These are phyloP conservation scores for Oncopeltus fasciatus DNA, from an alignment of 1,140 invertebrate genomes.

Conservation along the genomic window DNA sequence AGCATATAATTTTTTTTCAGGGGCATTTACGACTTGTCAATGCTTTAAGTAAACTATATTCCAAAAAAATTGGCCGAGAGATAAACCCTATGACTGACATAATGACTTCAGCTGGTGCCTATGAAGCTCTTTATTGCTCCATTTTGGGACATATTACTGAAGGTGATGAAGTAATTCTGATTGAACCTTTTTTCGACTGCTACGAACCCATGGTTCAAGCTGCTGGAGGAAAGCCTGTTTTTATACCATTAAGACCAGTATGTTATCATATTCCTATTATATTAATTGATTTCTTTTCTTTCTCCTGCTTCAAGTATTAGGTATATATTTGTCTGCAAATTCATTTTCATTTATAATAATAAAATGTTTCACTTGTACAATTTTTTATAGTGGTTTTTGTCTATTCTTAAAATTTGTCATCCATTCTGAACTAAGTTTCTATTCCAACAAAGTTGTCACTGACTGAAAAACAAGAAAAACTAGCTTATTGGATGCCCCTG, in stretches of 20 bases:
- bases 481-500: too few relatives aligned
- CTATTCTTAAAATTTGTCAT: too few relatives aligned
- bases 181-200: conserved; percentile 97
- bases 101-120: conserved; percentile 80
- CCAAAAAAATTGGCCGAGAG: conserved; percentile 51
- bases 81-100: conserved; percentile 75
- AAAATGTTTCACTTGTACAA: too few relatives aligned
- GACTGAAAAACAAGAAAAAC: too few relatives aligned
- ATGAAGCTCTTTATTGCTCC: conserved; percentile 74
- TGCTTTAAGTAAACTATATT: conserved; percentile 71
- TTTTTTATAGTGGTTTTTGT: too few relatives aligned
- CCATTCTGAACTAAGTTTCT: too few relatives aligned
- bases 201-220: conserved; percentile 87
- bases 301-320: too few relatives aligned
- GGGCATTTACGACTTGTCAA: conserved; percentile 83
- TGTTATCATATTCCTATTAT: conserved; percentile 24
- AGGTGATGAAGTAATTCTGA: conserved; percentile 88
- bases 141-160: conserved; percentile 71
- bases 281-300: not conserved
- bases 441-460: too few relatives aligned
- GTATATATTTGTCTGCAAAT: too few relatives aligned
- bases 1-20: conserved; percentile 36
- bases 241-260: conserved; percentile 74
- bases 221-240: conserved; percentile 74
- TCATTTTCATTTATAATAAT: too few relatives aligned